Evolutionary conservation across 2,797 vertebrate genomes (phyloP), one percentile per base, ranked within the genome.

Genomic region (Champsocephalus gunnari): DNA sequence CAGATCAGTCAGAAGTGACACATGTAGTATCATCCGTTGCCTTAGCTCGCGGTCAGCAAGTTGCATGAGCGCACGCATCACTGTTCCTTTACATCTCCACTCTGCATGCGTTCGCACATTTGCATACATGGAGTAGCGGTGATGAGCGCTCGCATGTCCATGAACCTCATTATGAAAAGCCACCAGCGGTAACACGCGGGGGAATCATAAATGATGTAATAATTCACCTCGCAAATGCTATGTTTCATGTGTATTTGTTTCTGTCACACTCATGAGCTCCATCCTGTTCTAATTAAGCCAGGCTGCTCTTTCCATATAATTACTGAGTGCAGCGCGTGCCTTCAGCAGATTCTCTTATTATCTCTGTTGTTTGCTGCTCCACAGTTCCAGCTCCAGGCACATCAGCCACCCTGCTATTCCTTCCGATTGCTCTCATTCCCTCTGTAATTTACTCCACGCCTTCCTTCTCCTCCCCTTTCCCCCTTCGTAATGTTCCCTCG

Each of bases 211-310:
- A 75, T 90, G 14, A 91, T 79, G 79, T 82, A 85, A 90, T 84
- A 57, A 77, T 75, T 82, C 69, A 80, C 82, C 74, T 88, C 43
- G 21, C 69, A 74, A 82, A 59, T 12, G 65, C 67, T 60, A 6
- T 53, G 19, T 64, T 73, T 82, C 63, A 64, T 70, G 58, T 66
- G 70, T 75, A 12, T 21, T 43, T 49, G 75, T 70, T 59, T 77
- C 51, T 62, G 19, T 80, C 76, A 17, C 64, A 57, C 64, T 80
- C 68, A 66, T 44, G 62, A 73, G 83, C 63, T 75, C 75, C 82
- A 77, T 85, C 84, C 84, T 86, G 85, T 85, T 89, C 87, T 89
- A 91, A 90, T 92, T 88, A 93, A 88, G 57, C 61, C 88, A 65
- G 61, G 43, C 79, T 81, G 78, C 77, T 86, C 81, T 82, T 86